Evolutionary conservation across 2,888 invertebrate species (phyloP).

Genomic region (Phrixothrix hirtus): DNA sequence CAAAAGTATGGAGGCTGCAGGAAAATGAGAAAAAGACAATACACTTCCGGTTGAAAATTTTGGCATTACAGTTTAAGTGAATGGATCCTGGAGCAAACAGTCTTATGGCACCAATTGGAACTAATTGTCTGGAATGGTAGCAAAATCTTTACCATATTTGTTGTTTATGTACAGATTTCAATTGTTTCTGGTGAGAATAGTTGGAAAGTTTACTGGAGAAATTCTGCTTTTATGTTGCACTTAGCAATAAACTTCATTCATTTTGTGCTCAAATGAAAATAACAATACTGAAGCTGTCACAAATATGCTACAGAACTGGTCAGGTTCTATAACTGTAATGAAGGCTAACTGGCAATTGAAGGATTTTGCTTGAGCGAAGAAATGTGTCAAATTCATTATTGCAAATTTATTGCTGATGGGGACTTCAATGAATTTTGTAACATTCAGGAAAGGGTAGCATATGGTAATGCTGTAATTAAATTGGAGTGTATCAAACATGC

Average conservation of each 20-base stretch:
- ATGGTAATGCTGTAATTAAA: background rate
- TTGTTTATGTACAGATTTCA: background rate
- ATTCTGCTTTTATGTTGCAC: too few species aligned
- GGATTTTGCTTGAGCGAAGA: background rate
- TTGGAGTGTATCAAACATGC: background rate
- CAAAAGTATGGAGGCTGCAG: background rate
- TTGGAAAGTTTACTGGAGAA: too few species aligned
- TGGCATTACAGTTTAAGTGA: background rate
- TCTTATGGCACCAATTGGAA: slow-evolving; percentile 2
- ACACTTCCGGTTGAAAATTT: background rate
- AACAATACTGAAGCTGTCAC: background rate
- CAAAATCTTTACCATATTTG: too few species aligned
- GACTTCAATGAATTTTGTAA: background rate
- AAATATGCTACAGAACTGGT: background rate
- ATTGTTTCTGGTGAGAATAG: background rate
- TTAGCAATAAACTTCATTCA: too few species aligned
- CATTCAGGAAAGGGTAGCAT: background rate
- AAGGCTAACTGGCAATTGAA: background rate
- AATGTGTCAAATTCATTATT: background rate
- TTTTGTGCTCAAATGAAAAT: too few species aligned
- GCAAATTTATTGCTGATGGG: background rate
- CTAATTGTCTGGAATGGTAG: slow-evolving; percentile 1
- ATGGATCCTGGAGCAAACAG: background rate
- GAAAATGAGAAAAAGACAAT: background rate
- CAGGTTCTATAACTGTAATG: background rate